Base-by-base conservation (phyloP, 2,888 invertebrate species). In the Sesia bembeciformis region DNA sequence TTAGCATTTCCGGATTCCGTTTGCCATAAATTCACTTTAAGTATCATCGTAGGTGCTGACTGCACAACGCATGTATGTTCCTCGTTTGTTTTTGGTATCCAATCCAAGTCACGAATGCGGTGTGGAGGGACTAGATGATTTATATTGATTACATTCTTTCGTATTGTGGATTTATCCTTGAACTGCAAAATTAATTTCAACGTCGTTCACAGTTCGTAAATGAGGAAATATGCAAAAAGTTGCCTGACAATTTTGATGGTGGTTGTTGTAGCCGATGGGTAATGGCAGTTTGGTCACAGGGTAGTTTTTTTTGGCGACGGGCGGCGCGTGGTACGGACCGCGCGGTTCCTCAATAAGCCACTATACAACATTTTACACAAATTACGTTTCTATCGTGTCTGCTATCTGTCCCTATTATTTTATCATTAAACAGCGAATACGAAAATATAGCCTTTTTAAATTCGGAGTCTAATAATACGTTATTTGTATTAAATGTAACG, bases 331-430 rank as follows among this genome's bases (percentile, higher is more conserved):
- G 87, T 82, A 87, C 87, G 79, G 40, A 40, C 23, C 40, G 50
- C 39, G 39, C 72, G 70, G 62, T 69, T 70, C 75, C 72, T 74
- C 74, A 72, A 75, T 72, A 71, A 43, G 8, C 67, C 62, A 55
- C 55, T 62, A 76, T 76, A 79, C 77, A 81, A 84, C 79, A 46
- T 82, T 87, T 85, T 81, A 84, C 70, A 84, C 80, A 85, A 86
- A 88, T 87, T 86, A 86, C 83, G 81, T 85, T 87, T 75, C 87
- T 87, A 86, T 87, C 88, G 85, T 87, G 85, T 76, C 76, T 71
- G 74, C 79, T 77, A 86, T 85, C 85, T 76, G 71, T 70, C 78
- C 78, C 83, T 76, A 89, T 89, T 89, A 89, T 88, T 82, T 84
- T 84, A 83, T 81, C 88, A 87, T 89, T 88, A 85, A 78, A 70